Evolutionary conservation across 2,888 invertebrate genomes (phyloP).

Genomic region (Eristalis intricaria): DNA sequence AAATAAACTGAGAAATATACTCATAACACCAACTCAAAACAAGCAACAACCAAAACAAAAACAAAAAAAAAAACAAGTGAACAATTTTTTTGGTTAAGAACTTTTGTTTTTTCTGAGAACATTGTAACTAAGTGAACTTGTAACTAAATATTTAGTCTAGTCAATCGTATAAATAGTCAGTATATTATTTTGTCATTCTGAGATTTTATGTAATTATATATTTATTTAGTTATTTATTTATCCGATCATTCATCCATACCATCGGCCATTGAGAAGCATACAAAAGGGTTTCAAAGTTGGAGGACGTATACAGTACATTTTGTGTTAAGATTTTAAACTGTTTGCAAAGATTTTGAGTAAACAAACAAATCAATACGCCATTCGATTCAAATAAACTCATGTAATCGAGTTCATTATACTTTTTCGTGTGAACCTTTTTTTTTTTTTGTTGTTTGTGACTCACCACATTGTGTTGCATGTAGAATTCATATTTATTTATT

Average conservation of each 20-base stretch:
- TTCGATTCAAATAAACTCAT: background rate
- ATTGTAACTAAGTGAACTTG: conserved; percentile 15
- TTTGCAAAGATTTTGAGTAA: no score
- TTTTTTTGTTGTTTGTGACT: background rate
- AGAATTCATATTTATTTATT: conserved; percentile 40
- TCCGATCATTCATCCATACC: conserved; percentile 28
- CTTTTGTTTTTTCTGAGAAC: background rate
- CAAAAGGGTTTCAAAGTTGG: conserved; percentile 14
- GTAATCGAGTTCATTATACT: background rate
- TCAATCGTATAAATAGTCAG: conserved; percentile 35
- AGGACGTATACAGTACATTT: background rate
- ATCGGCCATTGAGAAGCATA: background rate
- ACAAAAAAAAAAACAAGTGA: no score
- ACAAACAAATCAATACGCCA: background rate
- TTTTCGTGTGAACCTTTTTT: background rate
- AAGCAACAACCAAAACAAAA: background rate
- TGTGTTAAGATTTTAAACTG: background rate
- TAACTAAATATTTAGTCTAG: conserved; percentile 61
- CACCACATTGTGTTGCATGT: background rate
- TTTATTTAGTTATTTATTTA: conserved; percentile 25
- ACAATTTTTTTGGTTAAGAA: background rate
- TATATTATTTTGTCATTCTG: conserved; percentile 23
- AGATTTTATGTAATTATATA: conserved; percentile 4
- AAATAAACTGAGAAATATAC: conserved; percentile 16
- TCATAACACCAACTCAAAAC: conserved; percentile 14